These are phyloP conservation scores for Drosophila melanogaster DNA, from an alignment of 1,140 invertebrate species.

Conservation along the genomic window Release_6_plus_ISO1_MT NC_004354.4:1878501-1879000, in stretches of 20 bases:
- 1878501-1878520: constrained; percentile 84
- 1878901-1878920: constrained; percentile 27
- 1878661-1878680: constrained; percentile 1
- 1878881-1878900: constrained; percentile 39
- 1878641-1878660: background rate
- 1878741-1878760: constrained; percentile 1
- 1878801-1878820: background rate
- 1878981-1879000: constrained; percentile 32
- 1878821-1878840: constrained; percentile 44
- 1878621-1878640: constrained; percentile 2
- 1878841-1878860: constrained; percentile 82
- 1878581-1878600: background rate
- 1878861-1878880: constrained; percentile 48
- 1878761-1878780: background rate
- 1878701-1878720: background rate
- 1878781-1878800: too few species aligned
- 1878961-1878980: constrained; percentile 4
- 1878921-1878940: constrained; percentile 19
- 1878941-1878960: background rate
- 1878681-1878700: background rate
- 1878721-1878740: background rate
- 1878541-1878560: constrained; percentile 57
- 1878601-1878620: constrained; percentile 8
- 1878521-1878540: constrained; percentile 71
- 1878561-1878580: constrained; percentile 55